Percentiles rank a stretch among this genome's conserved stretches.
These are phyloP conservation scores for Aphis craccivora DNA, from an alignment of 1,140 invertebrate genomes.

Conservation along the genomic window DNA sequence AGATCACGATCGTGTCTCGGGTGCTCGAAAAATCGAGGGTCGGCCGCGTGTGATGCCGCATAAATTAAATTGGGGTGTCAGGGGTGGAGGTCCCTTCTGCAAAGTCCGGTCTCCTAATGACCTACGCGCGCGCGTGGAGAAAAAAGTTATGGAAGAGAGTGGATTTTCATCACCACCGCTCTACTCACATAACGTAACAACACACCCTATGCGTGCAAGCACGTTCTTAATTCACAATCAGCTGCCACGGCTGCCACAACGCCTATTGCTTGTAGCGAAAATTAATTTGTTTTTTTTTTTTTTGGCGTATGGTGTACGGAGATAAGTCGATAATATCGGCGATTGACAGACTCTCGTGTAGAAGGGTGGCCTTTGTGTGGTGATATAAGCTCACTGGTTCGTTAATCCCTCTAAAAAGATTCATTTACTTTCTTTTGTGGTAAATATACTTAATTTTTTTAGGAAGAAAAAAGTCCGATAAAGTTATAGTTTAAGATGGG, in stretches of 20 bases:
- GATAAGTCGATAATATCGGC: constrained; percentile 56
- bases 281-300: constrained; percentile 56
- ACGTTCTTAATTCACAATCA: constrained; percentile 57
- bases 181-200: not conserved
- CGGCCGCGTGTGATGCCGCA: constrained; percentile 55
- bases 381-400: constrained; percentile 2
- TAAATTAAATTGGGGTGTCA: constrained; percentile 46
- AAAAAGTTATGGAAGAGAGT: constrained; percentile 35
- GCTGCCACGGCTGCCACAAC: constrained; percentile 1
- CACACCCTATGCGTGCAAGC: constrained; percentile 13
- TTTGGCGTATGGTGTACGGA: not conserved
- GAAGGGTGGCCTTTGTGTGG: constrained; percentile 8
- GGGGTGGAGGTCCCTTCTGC: constrained; percentile 3
- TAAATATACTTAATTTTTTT: not conserved
- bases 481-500: not conserved
- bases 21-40: constrained; percentile 49
- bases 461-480: not conserved
- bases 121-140: not conserved
- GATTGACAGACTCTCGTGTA: constrained; percentile 41
- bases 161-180: constrained; percentile 8
- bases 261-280: constrained; percentile 34
- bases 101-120: constrained; percentile 49
- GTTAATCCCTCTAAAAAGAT: constrained; percentile 39
- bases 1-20: constrained; percentile 55
- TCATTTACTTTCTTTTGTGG: not conserved